Evolutionary conservation across 1,140 invertebrate species (phyloP), one percentile per base, ranked within the genome.

Genomic region (Habropoda laboriosa): DNA sequence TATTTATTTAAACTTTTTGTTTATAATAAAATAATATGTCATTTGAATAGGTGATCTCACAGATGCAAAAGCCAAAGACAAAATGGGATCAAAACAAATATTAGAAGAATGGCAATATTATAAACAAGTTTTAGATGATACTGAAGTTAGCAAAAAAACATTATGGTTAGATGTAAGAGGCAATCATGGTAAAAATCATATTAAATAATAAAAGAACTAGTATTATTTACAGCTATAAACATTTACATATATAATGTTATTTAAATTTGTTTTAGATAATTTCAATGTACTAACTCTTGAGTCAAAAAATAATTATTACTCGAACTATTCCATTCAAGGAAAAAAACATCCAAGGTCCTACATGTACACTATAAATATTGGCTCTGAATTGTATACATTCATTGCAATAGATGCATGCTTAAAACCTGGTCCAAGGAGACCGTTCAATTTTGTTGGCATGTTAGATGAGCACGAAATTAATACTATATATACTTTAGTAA

Each of bases 371-470:
- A 90, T 96, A 51, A 90, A 93, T 58, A 83, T 92, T 77, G 94
- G 94, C 86, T 92, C 92, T 49, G 90, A 96, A 27, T 94, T 93
- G 67, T 96, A 96, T 86, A 95, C 96, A 24, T 98, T 99, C 91
- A 94, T 99, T 80, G 97, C 95, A 0, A 92, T 99, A 45, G 98
- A 99, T 93, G 97, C 97, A n/a, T 97, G 97, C 87, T 93, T 97
- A 49, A 95, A 97, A 78, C 97, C 97, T 35, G 97, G 98, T 12
- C 95, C 97, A 13, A 95, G 95, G 81, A 93, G 98, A 86, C 98
- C 98, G 6, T 98, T 98, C 89, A 99, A 99, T 94, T 99, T 99
- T 92, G 96, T 99, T 90, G 98, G 98, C 30, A 94, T 95, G 51
- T 85, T 96, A 47, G 94, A 94, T 87, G 93, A 94, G 83, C 92